Evolutionary conservation across 2,888 invertebrate species (phyloP).

Genomic region (Ypsolopha sequella): DNA sequence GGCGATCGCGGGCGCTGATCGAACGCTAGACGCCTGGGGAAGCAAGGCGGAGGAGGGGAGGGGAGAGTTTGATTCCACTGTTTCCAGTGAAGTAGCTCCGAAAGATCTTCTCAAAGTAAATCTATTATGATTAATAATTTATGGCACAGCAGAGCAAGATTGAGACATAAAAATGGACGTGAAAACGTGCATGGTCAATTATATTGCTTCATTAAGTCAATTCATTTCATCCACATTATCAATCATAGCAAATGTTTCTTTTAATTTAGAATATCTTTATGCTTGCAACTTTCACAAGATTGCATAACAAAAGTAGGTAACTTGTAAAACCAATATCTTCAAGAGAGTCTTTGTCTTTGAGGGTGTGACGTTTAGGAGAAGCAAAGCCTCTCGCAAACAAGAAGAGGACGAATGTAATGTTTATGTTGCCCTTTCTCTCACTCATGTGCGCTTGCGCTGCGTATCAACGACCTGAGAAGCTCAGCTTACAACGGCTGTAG

Average conservation of each 20-base stretch:
- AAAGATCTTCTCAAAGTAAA: slow-evolving; percentile 25
- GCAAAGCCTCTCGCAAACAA: slow-evolving; percentile 13
- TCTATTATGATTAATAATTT: slow-evolving; percentile 2
- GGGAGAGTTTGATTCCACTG: slow-evolving; percentile 20
- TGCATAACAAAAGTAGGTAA: background rate
- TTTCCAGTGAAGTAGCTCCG: slow-evolving; percentile 7
- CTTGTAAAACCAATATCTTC: background rate
- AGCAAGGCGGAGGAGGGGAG: slow-evolving; percentile 24
- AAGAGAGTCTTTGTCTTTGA: background rate
- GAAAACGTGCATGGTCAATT: too few relatives aligned
- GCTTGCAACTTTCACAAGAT: background rate
- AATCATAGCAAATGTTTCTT: too few relatives aligned
- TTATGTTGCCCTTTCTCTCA: slow-evolving; percentile 41
- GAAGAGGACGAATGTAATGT: slow-evolving; percentile 39
- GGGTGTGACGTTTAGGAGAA: background rate
- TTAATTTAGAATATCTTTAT: too few relatives aligned
- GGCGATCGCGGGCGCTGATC: slow-evolving; percentile 33
- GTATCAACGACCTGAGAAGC: slow-evolving; percentile 58
- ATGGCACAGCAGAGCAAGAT: background rate
- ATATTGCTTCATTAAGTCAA: too few relatives aligned
- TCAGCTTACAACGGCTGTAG: slow-evolving; percentile 42
- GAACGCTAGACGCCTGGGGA: slow-evolving; percentile 23
- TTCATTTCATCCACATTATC: too few relatives aligned
- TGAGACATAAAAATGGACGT: background rate
- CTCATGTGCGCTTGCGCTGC: slow-evolving; percentile 34